Base-by-base conservation (phyloP, 2,888 invertebrate genomes). In the Drosophila lacicola region DNA sequence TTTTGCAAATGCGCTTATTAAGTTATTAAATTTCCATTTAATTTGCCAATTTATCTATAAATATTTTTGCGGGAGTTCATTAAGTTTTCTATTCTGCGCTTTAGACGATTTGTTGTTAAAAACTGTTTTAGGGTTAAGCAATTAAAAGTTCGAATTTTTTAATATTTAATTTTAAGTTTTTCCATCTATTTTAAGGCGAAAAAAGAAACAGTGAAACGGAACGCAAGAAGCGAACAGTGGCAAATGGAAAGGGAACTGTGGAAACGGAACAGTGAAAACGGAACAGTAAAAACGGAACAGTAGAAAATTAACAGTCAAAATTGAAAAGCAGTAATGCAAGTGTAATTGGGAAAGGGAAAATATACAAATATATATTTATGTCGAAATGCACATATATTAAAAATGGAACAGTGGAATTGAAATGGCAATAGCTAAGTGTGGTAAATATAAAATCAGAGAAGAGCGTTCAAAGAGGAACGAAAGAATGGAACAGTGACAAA, bases 1-100 rank as follows among this genome's bases (percentile, higher is more conserved):
- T 45, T 36, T n/a, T n/a, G 14, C n/a, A 45, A 67, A 49, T 13
- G 34, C 17, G 4, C 21, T 36, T 37, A 45, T 17, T 25, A 19
- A 50, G 25, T 42, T 25, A 73, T 66, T 70, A 54, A 49, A 45
- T 50, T 54, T 49, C n/a, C 51, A 53, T 17, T 53, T 25, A 41
- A 55, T 62, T 39, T 39, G 42, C 14, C 29, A 51, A 44, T 41
- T 37, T 34, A 50, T 21, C 14, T 14, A 29, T 53, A 13, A 10
- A 10, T 4, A 21, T 14, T 33, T 42, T 46, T 39, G 13, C 33
- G 53, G 4, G 47, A 17, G 29, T 29, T 56, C 37, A 39, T 46
- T 47, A 29, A n/a, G 36, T 5, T 10, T 37, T 2, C 10, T 14
- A 14, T 10, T 41, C 4, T 17, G 41, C 17, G 3, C 10, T 4